Base-by-base conservation (phyloP, 2,888 invertebrate species). In the Trachelus iudaicus region DNA sequence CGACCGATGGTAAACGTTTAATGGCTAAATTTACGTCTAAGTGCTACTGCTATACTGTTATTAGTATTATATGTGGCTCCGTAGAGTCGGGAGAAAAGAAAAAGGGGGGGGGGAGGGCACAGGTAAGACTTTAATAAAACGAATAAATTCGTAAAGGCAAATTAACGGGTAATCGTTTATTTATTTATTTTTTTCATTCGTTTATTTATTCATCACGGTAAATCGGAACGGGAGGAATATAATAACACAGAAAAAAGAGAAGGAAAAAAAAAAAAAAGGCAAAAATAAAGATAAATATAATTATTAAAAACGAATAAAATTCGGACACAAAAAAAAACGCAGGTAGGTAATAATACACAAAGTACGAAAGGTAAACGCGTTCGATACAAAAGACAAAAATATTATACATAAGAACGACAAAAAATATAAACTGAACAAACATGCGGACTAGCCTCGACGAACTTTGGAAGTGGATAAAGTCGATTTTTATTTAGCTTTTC, bases 361-460 rank as follows among this genome's bases (percentile, higher is more conserved):
- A 56, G 40, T 56, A 56, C 40, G 23, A 56, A 56, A 56, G 40
- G 40, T 56, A 56, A 56, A 56, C 40, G 40, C 23, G 40, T 23
- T 56, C 40, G 40, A 56, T 56, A 56, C 40, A 56, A 56, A 56
- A 56, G 40, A 23, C 15, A 56, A 15, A 56, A 56, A 56, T 56
- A 56, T 0, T 71, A 33, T 71, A 33, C 71, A 15, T 71, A 31
- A 31, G 33, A 71, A 71, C 31, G 33, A 71, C 12, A 71, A 30
- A 71, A 71, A 30, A 71, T 69, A 69, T 69, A 77, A 75, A 77
- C 78, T 78, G 56, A 73, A 78, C 75, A 76, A 75, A 76, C 79
- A 81, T 75, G 80, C 82, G 86, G 90, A 90, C 90, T 90, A 90
- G 90, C 87, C 88, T 89, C 88, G 85, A 89, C 82, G 83, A 89